Base-by-base conservation (phyloP, 2,113 vertebrate genomes). In the Todiramphus chloris region DNA sequence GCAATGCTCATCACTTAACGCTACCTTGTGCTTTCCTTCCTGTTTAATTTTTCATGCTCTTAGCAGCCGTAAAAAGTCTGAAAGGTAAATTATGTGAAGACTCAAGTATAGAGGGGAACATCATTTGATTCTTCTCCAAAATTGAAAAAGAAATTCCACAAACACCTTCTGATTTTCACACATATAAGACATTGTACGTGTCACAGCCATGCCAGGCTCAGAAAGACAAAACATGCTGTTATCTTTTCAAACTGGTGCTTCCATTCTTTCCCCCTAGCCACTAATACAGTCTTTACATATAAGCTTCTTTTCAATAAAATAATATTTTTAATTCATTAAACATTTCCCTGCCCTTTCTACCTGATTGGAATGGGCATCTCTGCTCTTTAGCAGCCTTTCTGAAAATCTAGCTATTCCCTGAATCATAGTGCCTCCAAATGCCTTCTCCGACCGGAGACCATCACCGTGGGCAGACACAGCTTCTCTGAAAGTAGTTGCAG, bases 321-420 rank as follows among this genome's bases (percentile, higher is more conserved):
- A 63, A 39, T 60, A 41, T 79, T 83, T 90, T 83, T 39, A 53
- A 66, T 56, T 80, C 87, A 83, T 35, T 70, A 80, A 75, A 39
- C 39, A 35, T 93, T 80, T 55, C 68, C 74, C 74, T 79, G 62
- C 50, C 56, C 62, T 79, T 69, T 90, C 94, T 95, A 74, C 68
- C 82, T 87, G 83, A 95, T 70, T 70, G 78, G 83, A 90, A 80
- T 60, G 79, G 50, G n/a, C 31, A 74, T 5, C 44, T 83, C 19
- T 44, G 58, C 39, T 83, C 56, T 50, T 79, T 90, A 90, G 78
- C 87, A 93, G 56, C 74, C 37, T 44, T 64, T 75, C 78, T 83
- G 74, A 60, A 83, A 83, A 55, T 16, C 55, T 13, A 48, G 43
- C 27, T 58, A 1, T 33, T 67, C 76, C 70, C 70, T 43, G 39